phyloP scores from a whole-genome alignment of 2,113 vertebrate genomes.

The Pluvialis apricaria region DNA sequence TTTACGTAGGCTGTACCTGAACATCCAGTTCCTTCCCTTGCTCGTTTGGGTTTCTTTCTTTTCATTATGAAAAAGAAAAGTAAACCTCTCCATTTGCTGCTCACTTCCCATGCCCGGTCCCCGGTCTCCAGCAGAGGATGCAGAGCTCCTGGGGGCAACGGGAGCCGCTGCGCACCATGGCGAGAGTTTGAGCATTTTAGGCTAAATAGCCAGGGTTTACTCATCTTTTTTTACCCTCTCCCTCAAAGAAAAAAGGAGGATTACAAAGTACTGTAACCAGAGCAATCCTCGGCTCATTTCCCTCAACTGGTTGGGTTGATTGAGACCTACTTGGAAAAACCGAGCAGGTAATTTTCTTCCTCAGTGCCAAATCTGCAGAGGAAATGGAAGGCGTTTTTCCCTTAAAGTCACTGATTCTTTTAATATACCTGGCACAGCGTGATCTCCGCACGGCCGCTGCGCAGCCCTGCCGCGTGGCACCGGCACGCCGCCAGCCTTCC shows the following conservation, averaged over 20 bases:
- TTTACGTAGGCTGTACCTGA: neutral
- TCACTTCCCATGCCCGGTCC: rapidly evolving
- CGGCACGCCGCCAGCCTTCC: rapidly evolving
- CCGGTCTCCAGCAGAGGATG: neutral
- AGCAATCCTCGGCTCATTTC: neutral
- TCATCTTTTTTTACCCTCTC: neutral
- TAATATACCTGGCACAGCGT: neutral
- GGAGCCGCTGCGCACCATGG: rapidly evolving
- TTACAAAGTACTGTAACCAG: neutral
- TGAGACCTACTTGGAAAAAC: neutral
- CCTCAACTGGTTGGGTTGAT: neutral
- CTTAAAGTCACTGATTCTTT: neutral
- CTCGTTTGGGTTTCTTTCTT: neutral
- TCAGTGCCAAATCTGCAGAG: neutral
- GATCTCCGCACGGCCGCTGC: rapidly evolving
- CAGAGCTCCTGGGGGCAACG: neutral
- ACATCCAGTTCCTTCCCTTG: neutral
- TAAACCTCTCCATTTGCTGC: rapidly evolving
- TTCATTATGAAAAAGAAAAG: neutral
- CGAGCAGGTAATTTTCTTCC: neutral
- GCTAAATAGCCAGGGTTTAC: neutral
- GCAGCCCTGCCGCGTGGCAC: neutral
- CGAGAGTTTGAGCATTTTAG: neutral
- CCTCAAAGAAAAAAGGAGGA: too few species aligned
- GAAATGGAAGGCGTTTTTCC: neutral